phyloP scores from a whole-genome alignment of 2,113 vertebrate species.

The Pollimyrus isidori region DNA sequence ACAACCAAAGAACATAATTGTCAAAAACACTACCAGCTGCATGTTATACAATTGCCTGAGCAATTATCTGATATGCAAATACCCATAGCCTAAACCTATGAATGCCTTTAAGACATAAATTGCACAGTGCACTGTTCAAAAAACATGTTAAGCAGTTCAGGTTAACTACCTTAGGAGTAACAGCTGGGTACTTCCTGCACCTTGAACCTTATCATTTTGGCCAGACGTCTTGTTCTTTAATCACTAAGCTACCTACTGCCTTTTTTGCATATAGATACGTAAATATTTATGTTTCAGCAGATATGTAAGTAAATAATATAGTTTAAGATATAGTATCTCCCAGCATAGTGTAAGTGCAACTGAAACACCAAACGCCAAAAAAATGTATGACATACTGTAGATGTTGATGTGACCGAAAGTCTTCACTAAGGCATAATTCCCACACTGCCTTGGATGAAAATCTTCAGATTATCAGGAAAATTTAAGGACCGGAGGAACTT shows the following conservation, averaged over 20 bases:
- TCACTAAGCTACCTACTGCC: background rate
- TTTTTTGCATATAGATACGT: background rate
- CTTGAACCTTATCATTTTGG: background rate
- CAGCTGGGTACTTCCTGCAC: background rate
- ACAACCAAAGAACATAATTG: background rate
- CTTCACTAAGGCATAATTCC: background rate
- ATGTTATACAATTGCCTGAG: conserved; percentile 12
- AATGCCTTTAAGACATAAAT: background rate
- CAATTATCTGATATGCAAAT: conserved; percentile 8
- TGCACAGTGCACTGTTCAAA: background rate
- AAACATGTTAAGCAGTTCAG: background rate
- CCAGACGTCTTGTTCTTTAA: background rate
- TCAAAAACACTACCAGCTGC: conserved; percentile 16
- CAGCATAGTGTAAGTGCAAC: background rate
- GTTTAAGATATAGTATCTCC: background rate
- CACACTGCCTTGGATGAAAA: background rate
- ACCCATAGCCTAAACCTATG: background rate
- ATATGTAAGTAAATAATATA: background rate
- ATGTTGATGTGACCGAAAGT: background rate
- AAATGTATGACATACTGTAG: background rate
- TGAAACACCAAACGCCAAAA: background rate
- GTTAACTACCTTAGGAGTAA: background rate
- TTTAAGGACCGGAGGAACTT: background rate
- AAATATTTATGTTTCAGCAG: background rate
- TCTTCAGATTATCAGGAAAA: background rate